Evolutionary conservation across 2,797 vertebrate genomes (phyloP).

Genomic region (Sebastes nivosus): DNA sequence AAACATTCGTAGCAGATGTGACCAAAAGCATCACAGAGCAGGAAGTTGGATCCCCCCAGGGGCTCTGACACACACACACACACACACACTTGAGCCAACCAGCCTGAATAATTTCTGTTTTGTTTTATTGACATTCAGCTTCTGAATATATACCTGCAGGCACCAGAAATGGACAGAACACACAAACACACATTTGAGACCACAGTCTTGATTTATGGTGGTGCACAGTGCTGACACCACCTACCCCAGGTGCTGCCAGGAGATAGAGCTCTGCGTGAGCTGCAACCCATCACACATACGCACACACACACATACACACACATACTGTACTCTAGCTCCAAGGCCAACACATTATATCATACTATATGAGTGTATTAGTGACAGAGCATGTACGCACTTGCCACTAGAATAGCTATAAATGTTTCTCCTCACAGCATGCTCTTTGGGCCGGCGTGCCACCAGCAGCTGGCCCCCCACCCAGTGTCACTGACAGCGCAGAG

Average conservation of each 20-base stretch:
- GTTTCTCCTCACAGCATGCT: slow-evolving; percentile 60
- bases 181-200: slow-evolving; percentile 37
- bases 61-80: slow-evolving; percentile 67
- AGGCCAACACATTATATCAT: slow-evolving; percentile 46
- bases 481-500: slow-evolving; percentile 83
- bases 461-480: slow-evolving; percentile 45
- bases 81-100: slow-evolving; percentile 73
- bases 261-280: slow-evolving; percentile 69
- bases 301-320: slow-evolving; percentile 2
- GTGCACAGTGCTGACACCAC: slow-evolving; percentile 55
- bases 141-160: slow-evolving; percentile 61
- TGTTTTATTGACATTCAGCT: slow-evolving; percentile 83
- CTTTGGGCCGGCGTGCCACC: slow-evolving; percentile 42
- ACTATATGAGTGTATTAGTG: slow-evolving; percentile 49
- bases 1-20: slow-evolving; percentile 91
- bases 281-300: slow-evolving; percentile 33
- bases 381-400: slow-evolving; percentile 34
- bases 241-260: slow-evolving; percentile 64
- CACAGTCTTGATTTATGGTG: slow-evolving; percentile 68
- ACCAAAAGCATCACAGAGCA: slow-evolving; percentile 86
- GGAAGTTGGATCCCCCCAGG: slow-evolving; percentile 84
- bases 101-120: slow-evolving; percentile 85
- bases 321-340: slow-evolving; percentile 23
- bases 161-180: slow-evolving; percentile 45
- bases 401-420: slow-evolving; percentile 57